Evolutionary conservation across 30 jellyfish, hydroid and myxozoan genomes (phyloP).

Genomic region (Hydra vulgaris): DNA sequence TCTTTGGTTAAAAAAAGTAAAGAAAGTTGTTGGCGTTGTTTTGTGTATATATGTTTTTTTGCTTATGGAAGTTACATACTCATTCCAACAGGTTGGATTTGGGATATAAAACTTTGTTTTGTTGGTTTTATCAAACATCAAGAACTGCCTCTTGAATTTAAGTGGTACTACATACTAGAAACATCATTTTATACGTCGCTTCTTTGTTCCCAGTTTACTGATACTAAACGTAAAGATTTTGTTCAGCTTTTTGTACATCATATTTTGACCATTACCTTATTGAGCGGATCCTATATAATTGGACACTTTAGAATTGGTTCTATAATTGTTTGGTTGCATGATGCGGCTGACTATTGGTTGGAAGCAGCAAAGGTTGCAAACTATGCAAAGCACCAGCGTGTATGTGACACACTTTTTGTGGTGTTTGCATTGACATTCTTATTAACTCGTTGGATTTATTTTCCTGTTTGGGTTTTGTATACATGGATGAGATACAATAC

Average conservation of each 20-base stretch:
- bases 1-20: constrained; percentile 73
- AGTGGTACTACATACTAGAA: constrained; percentile 63
- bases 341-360: constrained; percentile 88
- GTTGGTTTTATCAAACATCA: constrained; percentile 58
- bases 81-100: constrained; percentile 68
- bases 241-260: constrained; percentile 94
- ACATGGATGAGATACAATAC: constrained; percentile 23
- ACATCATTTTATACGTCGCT: constrained; percentile 66
- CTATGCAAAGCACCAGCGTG: constrained; percentile 72
- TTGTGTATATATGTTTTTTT: constrained; percentile 40
- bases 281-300: constrained; percentile 50
- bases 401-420: constrained; percentile 73
- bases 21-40: constrained; percentile 86
- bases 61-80: constrained; percentile 22
- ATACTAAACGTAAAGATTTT: constrained; percentile 86
- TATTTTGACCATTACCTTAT: constrained; percentile 55
- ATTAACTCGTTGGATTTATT: constrained; percentile 55
- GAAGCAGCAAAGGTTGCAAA: constrained; percentile 97
- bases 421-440: constrained; percentile 69
- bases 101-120: constrained; percentile 33
- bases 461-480: constrained; percentile 56
- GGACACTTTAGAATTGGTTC: constrained; percentile 89
- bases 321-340: constrained; percentile 73
- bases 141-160: constrained; percentile 42
- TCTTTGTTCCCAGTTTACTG: constrained; percentile 54